phyloP scores from a whole-genome alignment of 2,113 vertebrate genomes.

The Thamnaconus septentrionalis region DNA sequence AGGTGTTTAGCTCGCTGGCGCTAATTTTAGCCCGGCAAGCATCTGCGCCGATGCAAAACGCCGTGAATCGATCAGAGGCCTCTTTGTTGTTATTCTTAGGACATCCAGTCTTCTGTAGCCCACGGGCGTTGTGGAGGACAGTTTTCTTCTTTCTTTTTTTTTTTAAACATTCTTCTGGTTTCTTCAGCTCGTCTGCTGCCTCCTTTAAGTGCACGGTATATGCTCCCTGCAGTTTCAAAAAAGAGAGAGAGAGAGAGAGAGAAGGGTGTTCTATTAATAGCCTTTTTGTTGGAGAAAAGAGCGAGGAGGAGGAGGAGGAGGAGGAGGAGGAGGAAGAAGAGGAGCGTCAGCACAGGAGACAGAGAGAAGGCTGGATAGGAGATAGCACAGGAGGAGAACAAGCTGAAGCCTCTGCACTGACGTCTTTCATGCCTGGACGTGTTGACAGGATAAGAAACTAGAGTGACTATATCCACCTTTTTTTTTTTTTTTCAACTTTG shows the following conservation, averaged over 20 bases:
- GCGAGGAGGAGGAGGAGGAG: background rate
- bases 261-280: conserved; percentile 70
- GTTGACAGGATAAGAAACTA: background rate
- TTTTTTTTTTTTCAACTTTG: too few relatives aligned
- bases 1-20: conserved; percentile 34
- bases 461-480: background rate
- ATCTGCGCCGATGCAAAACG: conserved; percentile 48
- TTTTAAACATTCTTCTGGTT: conserved; percentile 62
- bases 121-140: conserved; percentile 46
- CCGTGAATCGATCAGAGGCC: conserved; percentile 55
- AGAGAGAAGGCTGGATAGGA: conserved; percentile 29
- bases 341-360: conserved; percentile 43
- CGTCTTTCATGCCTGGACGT: conserved; percentile 18
- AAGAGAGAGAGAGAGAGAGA: conserved; percentile 50
- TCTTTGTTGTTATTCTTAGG: conserved; percentile 72
- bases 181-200: conserved; percentile 49
- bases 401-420: conserved; percentile 11
- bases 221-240: conserved; percentile 59
- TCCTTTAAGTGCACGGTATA: conserved; percentile 59
- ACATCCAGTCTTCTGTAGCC: conserved; percentile 54
- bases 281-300: conserved; percentile 51
- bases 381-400: conserved; percentile 17
- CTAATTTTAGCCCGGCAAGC: conserved; percentile 57
- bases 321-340: conserved; percentile 40
- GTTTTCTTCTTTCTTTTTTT: too few relatives aligned